Evolutionary conservation across 2,888 invertebrate species (phyloP), one percentile per base, ranked within the genome.

Genomic region (Acleris sparsana): DNA sequence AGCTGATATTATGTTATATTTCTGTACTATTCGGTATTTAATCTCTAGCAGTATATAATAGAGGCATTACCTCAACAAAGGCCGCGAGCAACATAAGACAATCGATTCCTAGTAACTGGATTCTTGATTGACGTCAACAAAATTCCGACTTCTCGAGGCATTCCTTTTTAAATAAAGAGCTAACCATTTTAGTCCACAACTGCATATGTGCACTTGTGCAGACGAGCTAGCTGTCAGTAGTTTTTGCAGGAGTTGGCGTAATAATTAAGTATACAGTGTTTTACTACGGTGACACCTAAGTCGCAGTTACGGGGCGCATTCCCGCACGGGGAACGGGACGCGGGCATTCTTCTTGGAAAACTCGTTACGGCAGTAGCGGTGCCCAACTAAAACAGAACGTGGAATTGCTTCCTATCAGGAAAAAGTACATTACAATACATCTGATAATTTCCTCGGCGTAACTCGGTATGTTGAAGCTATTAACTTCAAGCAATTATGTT

Each of bases 301-400:
- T 61, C 51, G 65, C 53, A 64, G 55, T 43, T 43, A 51, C 55
- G 51, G 55, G 44, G 55, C 51, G 60, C 25, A 61, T 65, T 56
- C 60, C 55, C n/a, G 25, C 17, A 29, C 49, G 56, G 22, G 46
- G 60, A 55, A 56, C 51, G 60, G 55, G 18, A 29, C 53, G 62
- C 56, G 56, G 46, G 52, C 66, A 66, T 66, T 66, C 57, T 66
- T 61, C 66, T 66, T 20, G 53, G 66, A 66, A 66, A 61, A 66
- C 66, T 62, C 62, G 62, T 66, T 62, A 66, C 56, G 51, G 33
- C 53, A 56, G 56, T 65, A 65, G 55, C 66, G 62, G 66, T 57
- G 33, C 57, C 52, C 39, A 66, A 66, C 61, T 66, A 62, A 62
- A 62, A 66, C 66, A 52, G 66, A 62, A 62, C 66, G 56, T 57